Percentiles rank a stretch among this genome's conserved stretches.
phyloP scores from a whole-genome alignment of 2,888 invertebrate genomes.

The Sinopyrophorus schimmeli region DNA sequence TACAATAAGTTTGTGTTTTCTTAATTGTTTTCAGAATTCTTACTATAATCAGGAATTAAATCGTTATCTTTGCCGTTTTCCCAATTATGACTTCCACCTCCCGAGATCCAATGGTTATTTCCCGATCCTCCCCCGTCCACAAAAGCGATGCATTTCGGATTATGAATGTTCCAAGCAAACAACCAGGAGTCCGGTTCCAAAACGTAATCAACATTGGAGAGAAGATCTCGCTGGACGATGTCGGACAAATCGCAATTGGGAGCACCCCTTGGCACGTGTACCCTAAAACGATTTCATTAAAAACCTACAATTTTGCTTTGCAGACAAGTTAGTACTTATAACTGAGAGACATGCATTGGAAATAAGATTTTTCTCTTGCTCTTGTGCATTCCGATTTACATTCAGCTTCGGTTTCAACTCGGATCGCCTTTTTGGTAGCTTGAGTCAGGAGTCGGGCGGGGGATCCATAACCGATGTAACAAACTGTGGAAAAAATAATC shows the following conservation, averaged over 20 bases:
- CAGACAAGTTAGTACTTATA: conserved; percentile 60
- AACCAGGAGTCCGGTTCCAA: conserved; percentile 71
- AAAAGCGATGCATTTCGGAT: conserved; percentile 64
- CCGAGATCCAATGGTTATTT: background rate
- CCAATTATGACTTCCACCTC: conserved; percentile 2
- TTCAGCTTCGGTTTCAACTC: conserved; percentile 65
- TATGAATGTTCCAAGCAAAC: conserved; percentile 79
- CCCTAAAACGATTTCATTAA: conserved; percentile 38
- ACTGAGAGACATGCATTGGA: conserved; percentile 78
- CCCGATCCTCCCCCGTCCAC: conserved; percentile 9
- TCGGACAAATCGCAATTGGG: conserved; percentile 79
- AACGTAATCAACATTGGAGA: conserved; percentile 72
- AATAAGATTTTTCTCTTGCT: conserved; percentile 59
- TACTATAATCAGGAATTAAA: conserved; percentile 2
- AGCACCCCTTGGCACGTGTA: conserved; percentile 35
- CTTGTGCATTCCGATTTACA: conserved; percentile 72
- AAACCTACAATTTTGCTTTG: conserved; percentile 7
- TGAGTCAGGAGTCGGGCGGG: conserved; percentile 70
- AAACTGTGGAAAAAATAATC: conserved; percentile 65
- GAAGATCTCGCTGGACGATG: conserved; percentile 73
- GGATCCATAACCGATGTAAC: conserved; percentile 78
- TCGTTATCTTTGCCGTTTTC: background rate
- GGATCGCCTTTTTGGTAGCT: conserved; percentile 68
- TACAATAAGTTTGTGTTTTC: background rate
- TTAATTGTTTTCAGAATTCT: no score